phyloP scores from a whole-genome alignment of 2,888 invertebrate species.

The Xestoiulus laeticollis region DNA sequence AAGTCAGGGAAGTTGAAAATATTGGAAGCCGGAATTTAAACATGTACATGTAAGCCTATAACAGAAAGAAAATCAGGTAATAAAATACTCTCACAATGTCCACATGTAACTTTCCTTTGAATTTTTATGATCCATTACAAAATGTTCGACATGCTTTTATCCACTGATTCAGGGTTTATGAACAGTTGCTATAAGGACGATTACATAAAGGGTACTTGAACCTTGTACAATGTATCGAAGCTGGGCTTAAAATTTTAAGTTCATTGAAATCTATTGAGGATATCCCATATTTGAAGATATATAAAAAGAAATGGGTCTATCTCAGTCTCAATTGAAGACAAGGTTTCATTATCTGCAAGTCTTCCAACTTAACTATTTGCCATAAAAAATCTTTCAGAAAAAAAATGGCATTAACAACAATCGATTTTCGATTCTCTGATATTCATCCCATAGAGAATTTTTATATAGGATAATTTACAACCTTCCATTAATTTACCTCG shows the following conservation, averaged over 20 bases:
- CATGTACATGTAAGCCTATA: too few relatives aligned
- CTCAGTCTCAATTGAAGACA: neutral
- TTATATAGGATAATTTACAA: neutral
- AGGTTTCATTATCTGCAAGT: neutral
- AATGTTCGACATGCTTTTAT: too few relatives aligned
- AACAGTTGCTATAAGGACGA: neutral
- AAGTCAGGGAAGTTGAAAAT: too few relatives aligned
- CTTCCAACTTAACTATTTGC: neutral
- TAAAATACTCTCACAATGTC: too few relatives aligned
- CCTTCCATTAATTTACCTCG: constrained; percentile 12
- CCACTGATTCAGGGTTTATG: neutral
- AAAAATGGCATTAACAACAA: neutral
- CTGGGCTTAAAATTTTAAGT: neutral
- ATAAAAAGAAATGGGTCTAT: neutral
- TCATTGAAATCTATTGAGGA: neutral
- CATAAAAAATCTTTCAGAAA: neutral
- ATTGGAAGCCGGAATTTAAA: too few relatives aligned
- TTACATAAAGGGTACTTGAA: neutral
- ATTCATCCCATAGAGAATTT: neutral
- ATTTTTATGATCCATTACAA: too few relatives aligned
- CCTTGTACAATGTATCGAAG: neutral
- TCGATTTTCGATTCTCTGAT: constrained; percentile 4
- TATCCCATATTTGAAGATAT: neutral
- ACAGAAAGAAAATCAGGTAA: too few relatives aligned
- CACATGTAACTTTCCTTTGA: too few relatives aligned